Evolutionary conservation across 2,113 vertebrate genomes (phyloP).

Genomic region (Ctenodactylus gundi): DNA sequence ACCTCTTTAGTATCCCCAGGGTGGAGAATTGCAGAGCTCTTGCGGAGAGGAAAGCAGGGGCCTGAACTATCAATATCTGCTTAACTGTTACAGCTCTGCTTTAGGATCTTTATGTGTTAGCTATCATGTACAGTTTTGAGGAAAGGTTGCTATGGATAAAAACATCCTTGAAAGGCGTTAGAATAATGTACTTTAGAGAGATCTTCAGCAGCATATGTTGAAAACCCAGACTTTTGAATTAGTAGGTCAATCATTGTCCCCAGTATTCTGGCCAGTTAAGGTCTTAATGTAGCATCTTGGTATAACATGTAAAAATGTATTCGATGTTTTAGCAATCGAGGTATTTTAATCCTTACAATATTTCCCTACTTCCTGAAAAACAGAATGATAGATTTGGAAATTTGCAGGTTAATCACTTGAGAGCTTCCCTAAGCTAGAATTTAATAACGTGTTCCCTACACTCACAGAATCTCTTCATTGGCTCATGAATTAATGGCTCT

Average conservation of each 20-base stretch:
- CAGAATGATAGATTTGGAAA: slow-evolving; percentile 36
- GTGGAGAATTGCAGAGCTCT: neutral
- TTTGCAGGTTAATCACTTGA: slow-evolving; percentile 39
- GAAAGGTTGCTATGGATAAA: neutral
- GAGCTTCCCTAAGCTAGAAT: slow-evolving; percentile 36
- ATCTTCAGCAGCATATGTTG: neutral
- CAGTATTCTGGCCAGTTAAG: slow-evolving; percentile 35
- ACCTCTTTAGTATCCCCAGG: neutral
- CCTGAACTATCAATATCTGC: neutral
- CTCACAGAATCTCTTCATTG: neutral
- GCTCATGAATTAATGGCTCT: slow-evolving; percentile 36
- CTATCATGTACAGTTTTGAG: neutral
- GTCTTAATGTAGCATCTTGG: slow-evolving; percentile 35
- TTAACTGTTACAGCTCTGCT: neutral
- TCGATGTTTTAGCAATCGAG: neutral
- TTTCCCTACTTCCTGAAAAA: slow-evolving; percentile 32
- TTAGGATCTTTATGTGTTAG: neutral
- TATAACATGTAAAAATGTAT: slow-evolving; percentile 17
- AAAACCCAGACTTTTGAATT: slow-evolving; percentile 15
- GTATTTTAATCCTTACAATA: neutral
- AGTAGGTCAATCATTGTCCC: neutral
- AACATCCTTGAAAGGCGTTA: neutral
- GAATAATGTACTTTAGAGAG: neutral
- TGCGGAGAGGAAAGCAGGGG: neutral
- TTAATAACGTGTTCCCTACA: slow-evolving; percentile 49